Evolutionary conservation across 1,140 invertebrate genomes (phyloP), one percentile per base, ranked within the genome.

Genomic region (Artemia franciscana): DNA sequence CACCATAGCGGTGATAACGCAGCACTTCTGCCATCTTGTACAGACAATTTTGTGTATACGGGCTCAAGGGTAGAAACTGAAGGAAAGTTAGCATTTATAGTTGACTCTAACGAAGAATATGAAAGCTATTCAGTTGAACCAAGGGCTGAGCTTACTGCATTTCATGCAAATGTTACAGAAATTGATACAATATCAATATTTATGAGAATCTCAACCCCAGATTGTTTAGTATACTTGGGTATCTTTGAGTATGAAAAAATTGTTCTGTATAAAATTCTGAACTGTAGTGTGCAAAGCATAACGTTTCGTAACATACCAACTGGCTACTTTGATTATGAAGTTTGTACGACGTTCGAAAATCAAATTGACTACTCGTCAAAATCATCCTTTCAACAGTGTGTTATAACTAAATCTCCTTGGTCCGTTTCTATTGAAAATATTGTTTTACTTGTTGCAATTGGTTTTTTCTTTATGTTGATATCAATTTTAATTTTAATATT

Each of bases 21-120:
- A 4, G 71, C 73, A 0, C 69, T 78, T 1, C 74, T 76, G 15
- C 65, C 78, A 1, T 78, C 77, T 0, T 79, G 78, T 64, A 78
- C 77, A 61, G 77, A 78, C 57, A 51, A 51, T 51, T 51, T 51
- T 51, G 21, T 51, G 12, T 51, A 51, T 3, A 18, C 3, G 12
- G 39, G 39, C 39, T 18, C 39, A 15, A 51, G 21, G 21, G 39
- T 51, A 51, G 39, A 51, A 51, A 15, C 3, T 15, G 39, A 51
- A 3, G 39, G 39, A 18, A 51, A 51, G 21, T 51, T 51, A 51
- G 39, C 39, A 2, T 51, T 51, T 3, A 51, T 51, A 51, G 39
- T 15, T 18, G 39, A 51, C 39, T 12, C 12, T 18, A 18, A 18
- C 3, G 39, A 51, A 51, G 39, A 51, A 18, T 51, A 51, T 51